Percentiles rank a stretch among this genome's conserved stretches.
Evolutionary conservation across 2,113 vertebrate species (phyloP).

Genomic region (Hippocampus barbouri): DNA sequence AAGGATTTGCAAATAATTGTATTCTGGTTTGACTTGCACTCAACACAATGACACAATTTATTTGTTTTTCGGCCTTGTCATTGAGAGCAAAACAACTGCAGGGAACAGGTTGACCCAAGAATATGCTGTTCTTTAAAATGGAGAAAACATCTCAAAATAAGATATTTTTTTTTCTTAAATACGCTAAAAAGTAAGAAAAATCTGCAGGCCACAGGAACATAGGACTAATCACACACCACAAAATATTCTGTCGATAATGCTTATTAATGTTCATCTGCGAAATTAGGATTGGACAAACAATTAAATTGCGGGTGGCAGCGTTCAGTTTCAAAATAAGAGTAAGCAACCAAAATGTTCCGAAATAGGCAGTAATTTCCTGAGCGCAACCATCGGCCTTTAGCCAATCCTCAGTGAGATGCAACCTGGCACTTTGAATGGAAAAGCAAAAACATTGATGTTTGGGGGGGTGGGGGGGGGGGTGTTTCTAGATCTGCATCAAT

Average conservation of each 20-base stretch:
- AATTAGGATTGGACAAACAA: background rate
- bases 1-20: too few species aligned
- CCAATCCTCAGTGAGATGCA: background rate
- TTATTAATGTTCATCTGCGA: background rate
- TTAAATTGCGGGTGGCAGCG: too few species aligned
- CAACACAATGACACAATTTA: too few species aligned
- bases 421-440: background rate
- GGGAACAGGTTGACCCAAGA: too few species aligned
- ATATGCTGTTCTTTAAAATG: too few species aligned
- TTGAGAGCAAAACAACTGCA: too few species aligned
- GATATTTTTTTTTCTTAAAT: too few species aligned
- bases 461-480: too few species aligned
- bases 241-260: background rate
- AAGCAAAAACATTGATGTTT: background rate
- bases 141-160: too few species aligned
- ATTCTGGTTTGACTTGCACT: too few species aligned
- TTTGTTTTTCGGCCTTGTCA: too few species aligned
- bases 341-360: background rate
- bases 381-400: background rate
- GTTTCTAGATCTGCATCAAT: conserved; percentile 14
- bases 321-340: background rate
- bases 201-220: background rate
- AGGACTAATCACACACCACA: background rate
- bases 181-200: background rate
- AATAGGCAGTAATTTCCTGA: background rate